phyloP scores from a whole-genome alignment of 2,888 invertebrate species.

The Hoplodrina blanda region DNA sequence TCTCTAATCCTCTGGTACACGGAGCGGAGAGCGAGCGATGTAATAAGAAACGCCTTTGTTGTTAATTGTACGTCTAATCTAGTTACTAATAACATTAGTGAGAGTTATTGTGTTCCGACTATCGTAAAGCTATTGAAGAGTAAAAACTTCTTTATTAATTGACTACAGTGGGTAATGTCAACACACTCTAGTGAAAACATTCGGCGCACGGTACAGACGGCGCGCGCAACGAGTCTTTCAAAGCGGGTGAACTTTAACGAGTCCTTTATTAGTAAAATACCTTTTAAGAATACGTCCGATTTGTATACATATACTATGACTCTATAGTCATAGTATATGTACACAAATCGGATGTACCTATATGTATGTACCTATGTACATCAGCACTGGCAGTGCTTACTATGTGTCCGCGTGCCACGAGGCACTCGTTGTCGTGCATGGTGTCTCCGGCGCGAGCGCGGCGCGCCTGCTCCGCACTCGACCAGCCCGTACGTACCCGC shows the following conservation, averaged over 20 bases:
- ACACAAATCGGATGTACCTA: too few species aligned
- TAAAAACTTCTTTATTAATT: conserved; percentile 48
- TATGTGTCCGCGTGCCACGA: too few species aligned
- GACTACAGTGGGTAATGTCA: conserved; percentile 33
- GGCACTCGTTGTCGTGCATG: too few species aligned
- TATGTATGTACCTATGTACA: too few species aligned
- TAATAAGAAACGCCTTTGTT: conserved; percentile 11
- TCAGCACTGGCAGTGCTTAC: too few species aligned
- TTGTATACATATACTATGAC: conserved; percentile 8
- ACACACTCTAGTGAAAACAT: conserved; percentile 33
- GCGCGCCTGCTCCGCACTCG: background rate
- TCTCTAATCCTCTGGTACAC: conserved; percentile 12
- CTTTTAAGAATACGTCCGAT: too few species aligned
- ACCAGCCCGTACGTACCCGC: conserved; percentile 11
- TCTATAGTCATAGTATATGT: too few species aligned
- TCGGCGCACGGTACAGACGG: background rate
- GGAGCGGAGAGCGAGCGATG: background rate
- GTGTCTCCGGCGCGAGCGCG: too few species aligned
- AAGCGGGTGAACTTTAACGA: background rate
- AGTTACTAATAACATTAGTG: conserved; percentile 16
- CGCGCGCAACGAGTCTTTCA: background rate
- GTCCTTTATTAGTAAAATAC: background rate
- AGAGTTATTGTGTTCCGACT: conserved; percentile 15
- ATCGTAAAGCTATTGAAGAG: conserved; percentile 26
- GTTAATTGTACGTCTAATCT: conserved; percentile 8